A percentile compares a stretch with the other conserved stretches of the same genome.
Evolutionary conservation across 2,888 invertebrate genomes (phyloP).

Genomic region (Lacanobia wlatinum): DNA sequence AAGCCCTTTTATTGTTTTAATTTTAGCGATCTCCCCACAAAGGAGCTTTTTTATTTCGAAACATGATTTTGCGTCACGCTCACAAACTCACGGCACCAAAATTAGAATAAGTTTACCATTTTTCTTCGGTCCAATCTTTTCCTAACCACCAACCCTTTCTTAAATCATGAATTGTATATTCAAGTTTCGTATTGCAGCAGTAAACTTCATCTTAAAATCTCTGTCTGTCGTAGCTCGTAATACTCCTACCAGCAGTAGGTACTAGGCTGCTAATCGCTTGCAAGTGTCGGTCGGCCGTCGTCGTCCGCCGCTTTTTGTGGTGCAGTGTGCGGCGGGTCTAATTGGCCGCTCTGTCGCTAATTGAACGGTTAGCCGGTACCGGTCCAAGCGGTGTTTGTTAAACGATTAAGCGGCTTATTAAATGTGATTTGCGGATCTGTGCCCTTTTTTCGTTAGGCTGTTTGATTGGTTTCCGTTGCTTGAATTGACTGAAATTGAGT

Average conservation of each 20-base stretch:
- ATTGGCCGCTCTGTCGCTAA: conserved; percentile 83
- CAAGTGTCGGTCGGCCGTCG: conserved; percentile 53
- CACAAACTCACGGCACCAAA: background rate
- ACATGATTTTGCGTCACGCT: conserved; percentile 14
- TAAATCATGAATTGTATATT: conserved; percentile 10
- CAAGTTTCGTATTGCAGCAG: conserved; percentile 16
- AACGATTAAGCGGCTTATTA: conserved; percentile 80
- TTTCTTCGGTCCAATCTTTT: background rate
- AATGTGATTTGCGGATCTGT: conserved; percentile 70
- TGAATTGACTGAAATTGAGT: conserved; percentile 2
- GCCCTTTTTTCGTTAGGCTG: conserved; percentile 43
- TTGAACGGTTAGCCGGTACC: conserved; percentile 83
- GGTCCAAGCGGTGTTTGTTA: conserved; percentile 79
- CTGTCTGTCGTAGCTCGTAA: conserved; percentile 26
- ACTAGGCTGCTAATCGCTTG: conserved; percentile 58
- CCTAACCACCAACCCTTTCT: background rate
- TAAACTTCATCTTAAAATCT: conserved; percentile 39
- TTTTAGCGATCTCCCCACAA: conserved; percentile 12
- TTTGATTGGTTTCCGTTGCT: conserved; percentile 34
- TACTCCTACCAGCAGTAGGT: conserved; percentile 27
- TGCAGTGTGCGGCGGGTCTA: conserved; percentile 79
- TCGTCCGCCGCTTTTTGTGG: conserved; percentile 74
- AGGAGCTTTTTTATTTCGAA: conserved; percentile 11
- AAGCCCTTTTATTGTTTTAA: conserved; percentile 25
- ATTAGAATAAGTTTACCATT: background rate